Base-by-base conservation (phyloP, 53 echinoderm and acorn worm species). In the Paracentrotus lividus region DNA sequence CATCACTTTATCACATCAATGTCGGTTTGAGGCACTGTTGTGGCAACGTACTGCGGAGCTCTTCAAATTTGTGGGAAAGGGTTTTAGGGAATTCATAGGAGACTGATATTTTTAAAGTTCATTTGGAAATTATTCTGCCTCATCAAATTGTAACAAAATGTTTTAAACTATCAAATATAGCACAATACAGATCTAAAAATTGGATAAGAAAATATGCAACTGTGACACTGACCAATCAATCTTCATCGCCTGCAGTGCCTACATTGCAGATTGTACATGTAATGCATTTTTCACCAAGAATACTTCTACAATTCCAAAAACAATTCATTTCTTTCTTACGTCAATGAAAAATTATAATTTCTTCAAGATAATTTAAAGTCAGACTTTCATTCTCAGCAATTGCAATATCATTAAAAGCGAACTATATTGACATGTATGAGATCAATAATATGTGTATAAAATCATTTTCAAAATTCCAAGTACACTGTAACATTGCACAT, bases 131-230 rank as follows among this genome's bases (percentile, higher is more conserved):
- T 40, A 72, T 40, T 36, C 36, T 9, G 6, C 20, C 72, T 72
- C 72, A 20, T 72, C 16, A 72, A 72, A 72, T 72, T 72, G 72
- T 15, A 72, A 69, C 69, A 69, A 18, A 69, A 69, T 69, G 16
- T 38, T 2, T 38, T 38, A 3, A 36, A 14, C 38, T 15, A 34
- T 69, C 3, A 67, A 8, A 61, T 10, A 13, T 2, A 54, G 18
- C 14, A 54, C 54, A 15, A 18, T 21, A 14, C 31, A 29, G 72
- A 72, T 32, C 20, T 21, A 32, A 40, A 72, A 72, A 38, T 1
- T 16, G 20, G 49, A 40, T 21, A 49, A 5, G 72, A 43, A 49
- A 24, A 49, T 29, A 38, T 44, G 42, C 34, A 32, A 91, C 43
- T 43, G 65, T 75, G 32, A 72, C 43, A 72, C 72, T 72, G 36